Evolutionary conservation across 2,888 invertebrate species (phyloP).

Genomic region (Biston stratarius): DNA sequence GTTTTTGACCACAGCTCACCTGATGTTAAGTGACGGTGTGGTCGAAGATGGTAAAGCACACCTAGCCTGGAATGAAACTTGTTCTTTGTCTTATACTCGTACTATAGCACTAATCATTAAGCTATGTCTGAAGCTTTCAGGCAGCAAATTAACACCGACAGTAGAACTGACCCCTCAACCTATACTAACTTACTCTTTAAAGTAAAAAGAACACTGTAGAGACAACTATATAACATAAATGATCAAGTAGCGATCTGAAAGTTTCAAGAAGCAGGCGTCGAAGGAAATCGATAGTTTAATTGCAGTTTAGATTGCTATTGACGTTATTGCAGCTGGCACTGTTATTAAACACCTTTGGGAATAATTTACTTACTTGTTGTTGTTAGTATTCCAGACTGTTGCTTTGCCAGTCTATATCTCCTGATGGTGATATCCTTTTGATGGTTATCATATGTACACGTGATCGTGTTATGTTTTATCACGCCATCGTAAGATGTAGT

Average conservation of each 20-base stretch:
- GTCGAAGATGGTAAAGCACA: too few species aligned
- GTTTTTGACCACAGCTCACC: too few species aligned
- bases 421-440: too few species aligned
- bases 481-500: neutral
- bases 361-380: slow-evolving; percentile 9
- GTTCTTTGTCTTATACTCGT: too few species aligned
- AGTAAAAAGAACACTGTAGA: too few species aligned
- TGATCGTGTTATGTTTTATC: neutral
- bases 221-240: neutral
- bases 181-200: too few species aligned
- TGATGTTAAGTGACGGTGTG: too few species aligned
- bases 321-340: slow-evolving; percentile 1
- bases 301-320: slow-evolving; percentile 34
- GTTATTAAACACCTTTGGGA: slow-evolving; percentile 21
- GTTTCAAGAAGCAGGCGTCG: slow-evolving; percentile 7
- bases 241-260: slow-evolving; percentile 7
- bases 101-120: too few species aligned
- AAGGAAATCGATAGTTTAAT: slow-evolving; percentile 37
- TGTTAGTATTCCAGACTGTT: neutral
- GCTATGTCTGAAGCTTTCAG: too few species aligned
- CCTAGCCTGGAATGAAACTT: too few species aligned
- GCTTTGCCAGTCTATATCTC: neutral
- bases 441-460: neutral
- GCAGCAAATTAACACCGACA: too few species aligned
- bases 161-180: too few species aligned